Base-by-base conservation (phyloP, 2,113 vertebrate genomes). In the Geococcyx californianus region DNA sequence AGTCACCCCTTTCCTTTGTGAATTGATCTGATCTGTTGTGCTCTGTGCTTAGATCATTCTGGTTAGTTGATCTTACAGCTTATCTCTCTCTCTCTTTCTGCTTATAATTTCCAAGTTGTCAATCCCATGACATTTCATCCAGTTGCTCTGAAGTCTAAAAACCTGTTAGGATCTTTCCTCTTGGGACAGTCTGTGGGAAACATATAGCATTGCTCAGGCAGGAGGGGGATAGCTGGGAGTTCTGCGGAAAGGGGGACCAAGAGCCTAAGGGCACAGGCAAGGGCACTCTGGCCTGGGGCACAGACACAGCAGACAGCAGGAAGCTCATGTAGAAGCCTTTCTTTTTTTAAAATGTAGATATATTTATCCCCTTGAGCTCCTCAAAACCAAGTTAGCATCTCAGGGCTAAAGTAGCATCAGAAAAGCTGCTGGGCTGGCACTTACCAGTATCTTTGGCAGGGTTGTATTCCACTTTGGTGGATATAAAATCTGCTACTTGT, bases 91-190 rank as follows among this genome's bases (percentile, higher is more conserved):
- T 59, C 25, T 87, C 38, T 38, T 62, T 69, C 44, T 26, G 83
- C 91, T 74, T 77, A 91, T 93, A 24, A 92, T 97, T 97, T 90
- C 95, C 91, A 87, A 81, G 95, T 96, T 96, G 85, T 96, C 40
- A 2, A 90, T 96, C 96, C 98, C 97, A 97, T 95, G 97, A 98
- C 98, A 98, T 98, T 98, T 98, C 98, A 98, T 95, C 94, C 78
- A 68, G 94, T 97, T 90, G 85, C 95, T 97, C 93, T 97, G 85
- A 96, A 95, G 88, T 97, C 83, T 95, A 70, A 96, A 97, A 92
- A 88, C 96, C 96, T 90, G 68, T 93, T 91, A 84, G 79, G 72
- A 94, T 87, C 79, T 84, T 87, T 88, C 33, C 94, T 89, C 44
- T 91, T 68, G 75, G 82, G 78, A 78, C 55, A 55, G 89, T 90